Evolutionary conservation across 2,888 invertebrate genomes (phyloP).

Genomic region (Bedellia somnulentella): DNA sequence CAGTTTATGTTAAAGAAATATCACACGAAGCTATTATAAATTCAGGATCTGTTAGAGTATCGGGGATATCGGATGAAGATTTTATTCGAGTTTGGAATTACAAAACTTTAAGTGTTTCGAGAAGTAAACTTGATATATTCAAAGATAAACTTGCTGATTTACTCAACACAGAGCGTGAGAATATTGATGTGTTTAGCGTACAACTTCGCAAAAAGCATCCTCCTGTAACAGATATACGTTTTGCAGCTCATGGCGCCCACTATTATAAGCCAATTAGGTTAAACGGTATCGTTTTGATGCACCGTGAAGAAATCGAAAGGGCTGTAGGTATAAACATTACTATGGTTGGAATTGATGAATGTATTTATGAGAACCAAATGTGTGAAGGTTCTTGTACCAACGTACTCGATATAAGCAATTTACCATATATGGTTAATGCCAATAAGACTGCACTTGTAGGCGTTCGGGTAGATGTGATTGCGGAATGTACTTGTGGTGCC

Average conservation of each 20-base stretch:
- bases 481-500: conserved; percentile 92
- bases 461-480: conserved; percentile 88
- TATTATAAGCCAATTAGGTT: conserved; percentile 93
- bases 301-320: conserved; percentile 90
- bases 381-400: conserved; percentile 97
- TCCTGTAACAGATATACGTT: conserved; percentile 88
- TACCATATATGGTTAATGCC: conserved; percentile 95
- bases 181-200: conserved; percentile 96
- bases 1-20: conserved; percentile 91
- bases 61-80: conserved; percentile 94
- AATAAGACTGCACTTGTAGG: conserved; percentile 97
- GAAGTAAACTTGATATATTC: conserved; percentile 89
- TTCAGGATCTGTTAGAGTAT: conserved; percentile 91
- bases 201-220: conserved; percentile 85
- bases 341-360: conserved; percentile 98
- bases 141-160: conserved; percentile 85
- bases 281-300: conserved; percentile 92
- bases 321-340: conserved; percentile 95
- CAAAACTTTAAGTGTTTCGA: conserved; percentile 78
- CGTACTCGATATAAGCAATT: conserved; percentile 81
- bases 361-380: conserved; percentile 91
- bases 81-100: conserved; percentile 95
- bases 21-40: conserved; percentile 94
- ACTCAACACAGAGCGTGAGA: conserved; percentile 81
- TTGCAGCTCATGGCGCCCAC: conserved; percentile 93